These are phyloP conservation scores for Cabera pusaria DNA, from an alignment of 2,888 invertebrate genomes.

Conservation along the genomic window DNA sequence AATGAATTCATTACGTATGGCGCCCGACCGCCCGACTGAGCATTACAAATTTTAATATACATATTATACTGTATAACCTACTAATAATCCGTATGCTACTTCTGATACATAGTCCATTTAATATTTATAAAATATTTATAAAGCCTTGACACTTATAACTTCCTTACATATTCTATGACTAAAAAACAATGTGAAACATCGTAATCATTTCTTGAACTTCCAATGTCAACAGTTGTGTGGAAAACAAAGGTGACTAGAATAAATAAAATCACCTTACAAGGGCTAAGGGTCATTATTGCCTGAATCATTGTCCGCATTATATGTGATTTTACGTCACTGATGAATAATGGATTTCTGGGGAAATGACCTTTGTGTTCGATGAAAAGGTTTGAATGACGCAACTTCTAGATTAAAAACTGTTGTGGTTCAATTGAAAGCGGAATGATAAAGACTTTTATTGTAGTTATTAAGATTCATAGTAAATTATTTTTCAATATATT, in stretches of 20 bases:
- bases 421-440: too few relatives aligned
- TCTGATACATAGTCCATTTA: slow-evolving; percentile 7
- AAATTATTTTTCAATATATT: too few relatives aligned
- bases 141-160: slow-evolving; percentile 11
- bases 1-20: too few relatives aligned
- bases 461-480: too few relatives aligned
- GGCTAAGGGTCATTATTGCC: slow-evolving; percentile 45
- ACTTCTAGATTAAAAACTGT: too few relatives aligned
- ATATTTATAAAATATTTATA: not conserved
- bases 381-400: slow-evolving; percentile 35
- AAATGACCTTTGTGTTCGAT: slow-evolving; percentile 47
- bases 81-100: slow-evolving; percentile 15
- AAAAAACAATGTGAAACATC: slow-evolving; percentile 3
- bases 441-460: too few relatives aligned
- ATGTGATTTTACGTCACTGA: slow-evolving; percentile 48
- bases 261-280: slow-evolving; percentile 44
- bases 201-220: slow-evolving; percentile 2
- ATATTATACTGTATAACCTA: too few relatives aligned
- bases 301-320: slow-evolving; percentile 50
- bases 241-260: slow-evolving; percentile 11
- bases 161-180: not conserved
- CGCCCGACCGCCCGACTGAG: too few relatives aligned
- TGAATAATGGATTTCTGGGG: slow-evolving; percentile 45
- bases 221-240: slow-evolving; percentile 20
- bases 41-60: too few relatives aligned